Conservation (phyloP, 1,140 invertebrate genomes). For the Galendromus occidentalis region DNA sequence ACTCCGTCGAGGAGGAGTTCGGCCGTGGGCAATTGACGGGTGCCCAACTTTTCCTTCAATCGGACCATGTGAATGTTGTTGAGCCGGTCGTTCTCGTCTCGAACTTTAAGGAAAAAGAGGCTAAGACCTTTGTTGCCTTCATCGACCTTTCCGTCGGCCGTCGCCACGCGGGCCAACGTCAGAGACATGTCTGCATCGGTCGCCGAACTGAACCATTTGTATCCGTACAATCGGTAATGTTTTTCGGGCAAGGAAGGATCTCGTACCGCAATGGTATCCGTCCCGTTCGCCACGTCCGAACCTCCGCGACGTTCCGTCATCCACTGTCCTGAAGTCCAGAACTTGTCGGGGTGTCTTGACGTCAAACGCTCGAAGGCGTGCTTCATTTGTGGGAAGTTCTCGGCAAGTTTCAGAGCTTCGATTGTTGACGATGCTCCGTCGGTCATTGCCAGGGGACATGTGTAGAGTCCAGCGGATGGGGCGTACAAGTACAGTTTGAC, state of each 20-base stretch:
- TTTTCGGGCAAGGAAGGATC: conserved; percentile 22
- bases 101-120: conserved; percentile 35
- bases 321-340: conserved; percentile 44
- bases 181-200: conserved; percentile 39
- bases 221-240: conserved; percentile 33
- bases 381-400: conserved; percentile 7
- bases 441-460: conserved; percentile 42
- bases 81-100: conserved; percentile 27
- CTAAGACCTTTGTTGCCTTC: conserved; percentile 28
- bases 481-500: conserved; percentile 35
- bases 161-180: conserved; percentile 35
- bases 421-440: conserved; percentile 39
- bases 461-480: conserved; percentile 36
- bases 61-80: conserved; percentile 37
- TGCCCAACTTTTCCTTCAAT: conserved; percentile 40
- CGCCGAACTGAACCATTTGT: conserved; percentile 42
- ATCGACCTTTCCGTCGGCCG: conserved; percentile 26
- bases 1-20: conserved; percentile 38
- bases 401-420: conserved; percentile 23
- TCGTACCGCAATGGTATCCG: conserved; percentile 35
- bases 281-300: conserved; percentile 38
- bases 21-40: conserved; percentile 39
- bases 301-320: conserved; percentile 41
- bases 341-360: conserved; percentile 30
- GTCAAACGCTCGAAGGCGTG: conserved; percentile 29